Evolutionary conservation across 2,113 vertebrate genomes (phyloP).

Genomic region (Poeciliopsis occidentalis): DNA sequence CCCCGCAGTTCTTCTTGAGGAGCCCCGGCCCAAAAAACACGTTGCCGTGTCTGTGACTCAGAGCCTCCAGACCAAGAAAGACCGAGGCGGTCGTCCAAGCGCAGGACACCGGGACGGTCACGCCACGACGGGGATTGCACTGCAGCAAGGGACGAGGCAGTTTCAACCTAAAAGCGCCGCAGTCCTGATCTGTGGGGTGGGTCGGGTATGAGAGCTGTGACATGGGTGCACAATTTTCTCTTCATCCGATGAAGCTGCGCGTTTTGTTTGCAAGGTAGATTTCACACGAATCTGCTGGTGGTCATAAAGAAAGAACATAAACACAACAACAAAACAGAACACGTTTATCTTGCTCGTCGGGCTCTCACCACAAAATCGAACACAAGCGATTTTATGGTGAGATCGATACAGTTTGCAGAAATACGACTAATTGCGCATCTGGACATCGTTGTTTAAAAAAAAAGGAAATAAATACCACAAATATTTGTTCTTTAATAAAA

Average conservation of each 20-base stretch:
- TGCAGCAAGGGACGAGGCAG: constrained; percentile 62
- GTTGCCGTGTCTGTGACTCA: constrained; percentile 22
- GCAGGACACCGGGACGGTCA: neutral
- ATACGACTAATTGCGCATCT: neutral
- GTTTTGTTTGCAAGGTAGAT: neutral
- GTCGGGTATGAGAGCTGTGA: constrained; percentile 3
- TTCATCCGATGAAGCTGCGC: neutral
- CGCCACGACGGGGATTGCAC: constrained; percentile 18
- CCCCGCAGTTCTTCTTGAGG: constrained; percentile 68
- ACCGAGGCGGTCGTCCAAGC: constrained; percentile 12
- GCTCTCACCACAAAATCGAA: neutral
- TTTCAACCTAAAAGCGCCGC: constrained; percentile 50
- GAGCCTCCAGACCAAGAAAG: constrained; percentile 4
- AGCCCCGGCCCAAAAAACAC: constrained; percentile 50
- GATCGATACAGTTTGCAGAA: neutral
- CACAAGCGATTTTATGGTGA: neutral
- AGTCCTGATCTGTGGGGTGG: constrained; percentile 52
- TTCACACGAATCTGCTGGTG: neutral
- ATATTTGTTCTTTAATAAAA: too few species aligned
- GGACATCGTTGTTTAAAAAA: neutral
- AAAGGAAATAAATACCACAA: too few species aligned
- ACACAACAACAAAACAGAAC: neutral
- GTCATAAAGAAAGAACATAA: neutral
- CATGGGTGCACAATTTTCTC: constrained; percentile 6
- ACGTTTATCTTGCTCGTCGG: neutral